Base-by-base conservation (phyloP, 1,140 invertebrate genomes). In the Spodoptera litura region DNA sequence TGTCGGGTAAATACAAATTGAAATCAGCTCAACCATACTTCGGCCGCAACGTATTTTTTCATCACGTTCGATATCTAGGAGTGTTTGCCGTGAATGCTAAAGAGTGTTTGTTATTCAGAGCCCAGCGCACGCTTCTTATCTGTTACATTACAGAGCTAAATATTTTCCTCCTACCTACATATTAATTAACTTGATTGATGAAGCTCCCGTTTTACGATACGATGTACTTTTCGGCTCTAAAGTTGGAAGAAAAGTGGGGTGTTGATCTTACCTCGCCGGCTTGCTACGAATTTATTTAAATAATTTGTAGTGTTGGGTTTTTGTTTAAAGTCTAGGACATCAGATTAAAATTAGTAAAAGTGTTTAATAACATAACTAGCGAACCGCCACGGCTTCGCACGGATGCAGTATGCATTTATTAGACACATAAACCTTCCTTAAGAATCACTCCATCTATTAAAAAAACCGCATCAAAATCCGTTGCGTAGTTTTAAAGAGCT, bases 151-250 rank as follows among this genome's bases (percentile, higher is more conserved):
- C 74, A 77, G 74, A 77, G 74, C 74, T 77, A 68, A 77, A 77
- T 77, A 77, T 77, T 77, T 77, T 77, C 74, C 74, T 77, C 61
- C 53, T 68, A 68, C 62, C 74, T 77, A 77, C 74, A 77, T 77
- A 77, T 77, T 77, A 77, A 77, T 77, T 77, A 77, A 77, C 31
- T 66, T 77, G 74, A 77, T 77, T 77, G 74, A 77, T 77, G 74
- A 77, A 77, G 61, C 61, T 52, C 51, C 62, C 52, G 52, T 66
- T 77, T 68, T 56, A 66, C 51, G 62, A 56, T 58, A 53, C 52
- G 61, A 76, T 66, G 59, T 66, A 55, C 73, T 76, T 77, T 64
- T 68, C 38, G 51, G 11, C 74, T 66, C 49, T 64, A 68, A 62
- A 61, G 61, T 66, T 66, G 49, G 59, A 77, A 68, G 74, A 66